Evolutionary conservation across 1,140 invertebrate genomes (phyloP), one percentile per base, ranked within the genome.

Genomic region (Bombus picipes): DNA sequence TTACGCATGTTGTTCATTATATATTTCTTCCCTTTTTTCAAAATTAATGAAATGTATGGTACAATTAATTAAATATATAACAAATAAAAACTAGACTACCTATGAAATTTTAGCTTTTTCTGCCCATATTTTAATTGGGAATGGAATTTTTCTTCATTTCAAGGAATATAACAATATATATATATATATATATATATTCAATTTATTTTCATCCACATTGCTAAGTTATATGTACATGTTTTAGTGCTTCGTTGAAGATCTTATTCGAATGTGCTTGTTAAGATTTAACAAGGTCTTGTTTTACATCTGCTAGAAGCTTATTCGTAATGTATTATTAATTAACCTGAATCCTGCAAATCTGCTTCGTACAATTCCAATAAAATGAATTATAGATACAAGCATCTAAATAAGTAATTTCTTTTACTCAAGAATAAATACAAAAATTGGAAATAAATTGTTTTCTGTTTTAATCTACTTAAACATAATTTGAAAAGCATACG

Each of bases 221-320:
- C 28, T 37, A 15, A 25, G 22, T 41, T 3, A 71, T 13, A 28
- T n/a, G 3, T 13, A 39, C 12, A 12, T 12, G 25, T 13, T 41
- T 71, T 22, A 39, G 25, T 39, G 6, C 12, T 71, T 28, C 68
- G 25, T 70, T 1, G 37, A 39, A 18, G 22, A 71, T 37, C 68
- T 71, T 28, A 71, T 71, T 39, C 37, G 34, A 39, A 71, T 4
- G 68, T n/a, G 37, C 37, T 71, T 41, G 68, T 71, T 71, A 71
- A 71, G 68, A 71, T 28, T 39, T 71, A 71, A 71, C 37, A 39
- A 71, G 68, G 25, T 71, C 25, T 39, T 71, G 66, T 68, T 68
- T 68, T 37, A 37, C 34, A 68, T 37, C 6, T 15, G 18, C 9
- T 37, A 37, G 15, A 18, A 68, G 9, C 34, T 18, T 25, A 37